Base-by-base conservation (phyloP, 2,888 invertebrate species). In the Apamea anceps region DNA sequence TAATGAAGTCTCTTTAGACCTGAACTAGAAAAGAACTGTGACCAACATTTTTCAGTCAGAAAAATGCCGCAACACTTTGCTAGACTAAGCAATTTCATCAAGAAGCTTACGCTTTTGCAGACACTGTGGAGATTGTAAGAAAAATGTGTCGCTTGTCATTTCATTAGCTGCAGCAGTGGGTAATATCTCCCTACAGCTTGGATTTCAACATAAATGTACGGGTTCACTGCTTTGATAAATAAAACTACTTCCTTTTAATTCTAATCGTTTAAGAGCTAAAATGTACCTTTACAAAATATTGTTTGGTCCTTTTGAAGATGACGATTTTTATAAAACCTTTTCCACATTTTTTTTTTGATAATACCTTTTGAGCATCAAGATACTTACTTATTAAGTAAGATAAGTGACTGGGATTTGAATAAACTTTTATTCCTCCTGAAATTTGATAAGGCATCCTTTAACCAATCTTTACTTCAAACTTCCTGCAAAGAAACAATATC, bases 401-500 rank as follows among this genome's bases (percentile, higher is more conserved):
- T n/a, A n/a, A n/a, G n/a, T n/a, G n/a, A n/a, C n/a, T n/a, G n/a
- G n/a, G n/a, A 32, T 32, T 32, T 32, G 32, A 32, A 82, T 45
- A 45, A 45, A 54, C 21, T 42, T 45, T 75, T 45, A 45, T 28
- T 57, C 6, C 15, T 28, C 42, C n/a, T 37, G 1, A 79, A 66
- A 45, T 67, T 65, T 45, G 21, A 10, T 37, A 67, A 32, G 37
- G 28, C n/a, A 62, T 54, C 28, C 1, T 63, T 7, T 25, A 28
- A 25, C 21, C 70, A 85, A 66, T 54, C 68, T 12, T 45, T 45
- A 42, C 45, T 60, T 42, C 21, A 75, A 72, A 81, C 42, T 66
- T 81, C 60, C 25, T n/a, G 37, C 28, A 72, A 75, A 77, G 65
- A 67, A 57, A 74, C 7, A 83, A 51, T 3, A 74, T 60, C 21